Percentiles rank a stretch among this genome's conserved stretches.
Conservation (phyloP, 2,113 vertebrate genomes). For the Urocynchramus pylzowi region DNA sequence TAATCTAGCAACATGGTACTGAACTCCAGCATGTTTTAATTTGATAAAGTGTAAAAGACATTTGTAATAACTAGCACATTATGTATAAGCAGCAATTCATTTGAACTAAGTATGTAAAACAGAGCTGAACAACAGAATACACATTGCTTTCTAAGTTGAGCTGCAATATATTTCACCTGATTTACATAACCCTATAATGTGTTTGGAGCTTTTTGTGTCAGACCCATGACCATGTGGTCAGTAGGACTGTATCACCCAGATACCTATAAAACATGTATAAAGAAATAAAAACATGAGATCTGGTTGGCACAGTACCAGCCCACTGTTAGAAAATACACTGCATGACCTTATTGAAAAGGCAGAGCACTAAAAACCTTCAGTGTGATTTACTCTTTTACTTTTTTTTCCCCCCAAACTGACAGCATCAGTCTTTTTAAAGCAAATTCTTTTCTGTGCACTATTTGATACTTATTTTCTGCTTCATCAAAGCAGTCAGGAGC, state of each 20-base stretch:
- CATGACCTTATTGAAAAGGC: background rate
- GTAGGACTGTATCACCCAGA: background rate
- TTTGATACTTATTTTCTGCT: background rate
- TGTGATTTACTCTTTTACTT: background rate
- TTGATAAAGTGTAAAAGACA: background rate
- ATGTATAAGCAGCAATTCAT: background rate
- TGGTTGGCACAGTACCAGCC: background rate
- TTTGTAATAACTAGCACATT: background rate
- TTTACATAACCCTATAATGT: background rate
- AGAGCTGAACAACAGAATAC: background rate
- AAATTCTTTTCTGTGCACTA: background rate
- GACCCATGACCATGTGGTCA: fast-evolving
- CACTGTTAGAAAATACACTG: background rate
- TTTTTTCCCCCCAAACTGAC: background rate
- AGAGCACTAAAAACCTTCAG: background rate
- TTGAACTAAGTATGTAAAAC: background rate
- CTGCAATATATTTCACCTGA: background rate
- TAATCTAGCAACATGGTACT: background rate
- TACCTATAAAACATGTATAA: fast-evolving
- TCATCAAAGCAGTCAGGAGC: background rate
- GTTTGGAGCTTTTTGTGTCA: background rate
- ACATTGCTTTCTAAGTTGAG: background rate
- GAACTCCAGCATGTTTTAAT: background rate
- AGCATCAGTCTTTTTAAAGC: background rate
- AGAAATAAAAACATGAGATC: background rate